phyloP scores from a whole-genome alignment of 2,888 invertebrate genomes.

The Liodrosophila aerea region DNA sequence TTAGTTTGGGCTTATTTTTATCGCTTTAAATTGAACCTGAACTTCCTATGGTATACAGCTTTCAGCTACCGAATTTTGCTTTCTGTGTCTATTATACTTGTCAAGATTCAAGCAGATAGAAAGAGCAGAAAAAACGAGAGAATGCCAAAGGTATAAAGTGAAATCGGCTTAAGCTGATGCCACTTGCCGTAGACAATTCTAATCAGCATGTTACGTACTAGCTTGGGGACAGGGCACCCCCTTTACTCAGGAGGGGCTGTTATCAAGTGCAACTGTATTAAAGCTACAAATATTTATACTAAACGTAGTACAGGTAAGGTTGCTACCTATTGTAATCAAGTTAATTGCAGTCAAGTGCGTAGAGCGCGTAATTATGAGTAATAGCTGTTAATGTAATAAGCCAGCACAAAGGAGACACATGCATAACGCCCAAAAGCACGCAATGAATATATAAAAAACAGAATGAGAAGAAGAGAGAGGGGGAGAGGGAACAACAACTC shows the following conservation, averaged over 20 bases:
- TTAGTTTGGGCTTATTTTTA: no score
- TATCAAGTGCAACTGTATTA: slow-evolving; percentile 13
- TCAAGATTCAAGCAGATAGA: no score
- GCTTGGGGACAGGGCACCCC: slow-evolving; percentile 25
- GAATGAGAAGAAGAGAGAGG: slow-evolving; percentile 6
- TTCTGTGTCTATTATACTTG: no score
- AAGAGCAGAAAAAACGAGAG: not conserved
- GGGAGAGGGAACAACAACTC: slow-evolving; percentile 1
- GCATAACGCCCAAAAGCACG: slow-evolving; percentile 67
- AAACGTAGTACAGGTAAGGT: slow-evolving; percentile 7
- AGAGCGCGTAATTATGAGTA: slow-evolving; percentile 66
- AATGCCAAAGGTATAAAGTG: no score
- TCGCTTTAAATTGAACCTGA: no score
- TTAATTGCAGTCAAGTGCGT: slow-evolving; percentile 59
- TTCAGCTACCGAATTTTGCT: no score
- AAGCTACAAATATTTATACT: slow-evolving; percentile 12
- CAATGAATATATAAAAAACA: slow-evolving; percentile 56
- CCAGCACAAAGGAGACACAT: slow-evolving; percentile 40
- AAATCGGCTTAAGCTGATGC: slow-evolving; percentile 34
- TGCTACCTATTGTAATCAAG: slow-evolving; percentile 66
- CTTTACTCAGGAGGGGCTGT: slow-evolving; percentile 11
- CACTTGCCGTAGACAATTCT: slow-evolving; percentile 30
- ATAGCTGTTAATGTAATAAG: slow-evolving; percentile 73
- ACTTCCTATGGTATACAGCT: no score
- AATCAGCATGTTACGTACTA: slow-evolving; percentile 52